Base-by-base conservation (phyloP, 2,888 invertebrate species). In the Trypoxylon attenuatum region DNA sequence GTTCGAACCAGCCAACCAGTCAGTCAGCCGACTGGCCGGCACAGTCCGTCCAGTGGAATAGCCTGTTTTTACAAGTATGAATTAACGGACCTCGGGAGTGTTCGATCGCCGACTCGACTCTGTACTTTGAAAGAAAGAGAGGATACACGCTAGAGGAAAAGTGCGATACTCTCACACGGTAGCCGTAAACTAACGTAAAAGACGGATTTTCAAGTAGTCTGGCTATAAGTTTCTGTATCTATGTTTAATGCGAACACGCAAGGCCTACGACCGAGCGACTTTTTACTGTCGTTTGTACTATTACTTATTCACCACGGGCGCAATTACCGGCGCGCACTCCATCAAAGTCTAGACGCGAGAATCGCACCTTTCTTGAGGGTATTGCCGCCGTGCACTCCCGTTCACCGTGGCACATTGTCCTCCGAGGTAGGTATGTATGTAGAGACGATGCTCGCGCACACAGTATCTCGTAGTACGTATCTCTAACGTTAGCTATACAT, bases 241-340 rank as follows among this genome's bases (percentile, higher is more conserved):
- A 82, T 80, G 76, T 82, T 82, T 82, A 76, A 81, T 75, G 69
- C 54, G 64, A 71, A 70, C 73, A 79, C 75, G 77, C 74, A 77
- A 79, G 81, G 75, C 75, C 72, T 73, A 68, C 74, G 80, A 75
- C 71, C 73, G 69, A 64, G 69, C 70, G 66, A 78, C 76, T 80
- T 77, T 71, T 78, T 78, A 67, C 80, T 69, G 50, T 49, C 75
- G 75, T 77, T 69, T 66, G 66, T n/a, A n/a, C 66, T 71, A 74
- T 82, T 75, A 82, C 67, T 82, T 81, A 82, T 82, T 82, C 81
- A 79, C 70, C 64, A 65, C 62, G 66, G 59, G 73, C 60, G 78
- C 73, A 82, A 81, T 82, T 81, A 78, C 79, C 63, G 57, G 55
- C 23, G 60, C 59, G 61, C 63, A 62, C 76, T 73, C 70, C 62